Percentiles rank a stretch among this genome's conserved stretches.
phyloP scores from a whole-genome alignment of 2,888 invertebrate genomes.

The Eudasyphora cyanicolor region DNA sequence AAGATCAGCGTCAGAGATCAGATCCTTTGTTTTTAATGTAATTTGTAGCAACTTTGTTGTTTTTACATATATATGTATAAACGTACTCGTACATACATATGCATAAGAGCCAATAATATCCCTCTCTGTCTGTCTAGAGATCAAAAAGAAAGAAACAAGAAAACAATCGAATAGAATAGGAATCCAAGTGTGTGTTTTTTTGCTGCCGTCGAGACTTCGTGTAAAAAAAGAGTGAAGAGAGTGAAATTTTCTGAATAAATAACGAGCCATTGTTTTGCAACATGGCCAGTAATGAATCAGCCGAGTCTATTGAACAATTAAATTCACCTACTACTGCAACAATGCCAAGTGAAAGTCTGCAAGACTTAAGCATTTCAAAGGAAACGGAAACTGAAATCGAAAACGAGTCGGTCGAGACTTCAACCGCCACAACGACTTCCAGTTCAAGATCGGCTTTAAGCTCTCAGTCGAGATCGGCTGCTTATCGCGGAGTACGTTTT shows the following conservation, averaged over 20 bases:
- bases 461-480: constrained; percentile 31
- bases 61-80: background rate
- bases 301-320: constrained; percentile 54
- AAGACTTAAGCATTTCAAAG: constrained; percentile 1
- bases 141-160: constrained; percentile 16
- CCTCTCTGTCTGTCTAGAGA: background rate
- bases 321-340: constrained; percentile 23
- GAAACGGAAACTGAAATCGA: constrained; percentile 29
- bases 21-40: constrained; percentile 59
- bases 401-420: background rate
- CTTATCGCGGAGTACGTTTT: constrained; percentile 45
- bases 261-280: constrained; percentile 51
- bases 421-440: background rate
- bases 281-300: constrained; percentile 77
- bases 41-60: constrained; percentile 27
- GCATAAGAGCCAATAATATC: background rate
- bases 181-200: constrained; percentile 11
- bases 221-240: constrained; percentile 52
- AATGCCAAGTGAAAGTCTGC: constrained; percentile 45
- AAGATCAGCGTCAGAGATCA: constrained; percentile 20
- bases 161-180: constrained; percentile 21
- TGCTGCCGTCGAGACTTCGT: background rate
- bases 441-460: background rate
- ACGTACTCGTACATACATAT: background rate
- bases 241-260: constrained; percentile 63